Conservation (phyloP, 2,797 vertebrate species). For the Macropus fuliginosus region DNA sequence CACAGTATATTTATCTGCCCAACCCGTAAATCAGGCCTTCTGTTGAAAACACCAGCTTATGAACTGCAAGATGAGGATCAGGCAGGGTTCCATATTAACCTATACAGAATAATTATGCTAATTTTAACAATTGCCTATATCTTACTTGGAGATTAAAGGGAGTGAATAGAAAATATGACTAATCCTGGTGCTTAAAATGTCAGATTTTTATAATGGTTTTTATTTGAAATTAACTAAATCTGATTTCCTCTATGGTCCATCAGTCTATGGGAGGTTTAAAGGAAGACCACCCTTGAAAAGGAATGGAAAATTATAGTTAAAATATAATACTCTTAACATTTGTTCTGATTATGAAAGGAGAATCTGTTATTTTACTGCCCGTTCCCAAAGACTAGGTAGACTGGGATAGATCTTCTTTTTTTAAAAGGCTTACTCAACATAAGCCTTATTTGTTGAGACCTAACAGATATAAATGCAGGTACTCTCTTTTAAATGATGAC, state of each 20-base stretch:
- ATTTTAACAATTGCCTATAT: slow-evolving; percentile 23
- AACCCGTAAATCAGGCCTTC: slow-evolving; percentile 31
- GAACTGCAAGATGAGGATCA: slow-evolving; percentile 34
- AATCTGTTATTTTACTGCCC: slow-evolving; percentile 62
- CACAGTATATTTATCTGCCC: not conserved
- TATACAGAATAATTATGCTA: slow-evolving; percentile 55
- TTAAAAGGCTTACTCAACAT: slow-evolving; percentile 62
- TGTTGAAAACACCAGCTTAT: slow-evolving; percentile 45
- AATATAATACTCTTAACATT: slow-evolving; percentile 42
- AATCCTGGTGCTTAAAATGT: slow-evolving; percentile 57
- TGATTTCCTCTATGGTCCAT: slow-evolving; percentile 44
- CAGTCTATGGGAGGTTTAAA: slow-evolving; percentile 60
- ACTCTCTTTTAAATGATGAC: slow-evolving; percentile 59
- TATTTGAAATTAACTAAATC: slow-evolving; percentile 62
- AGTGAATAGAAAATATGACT: slow-evolving; percentile 67
- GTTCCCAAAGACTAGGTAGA: slow-evolving; percentile 59
- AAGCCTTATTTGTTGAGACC: slow-evolving; percentile 59
- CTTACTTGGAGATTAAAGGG: slow-evolving; percentile 55
- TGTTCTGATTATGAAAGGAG: slow-evolving; percentile 59
- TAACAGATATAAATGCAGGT: slow-evolving; percentile 43
- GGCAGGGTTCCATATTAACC: slow-evolving; percentile 45
- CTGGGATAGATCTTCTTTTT: slow-evolving; percentile 63
- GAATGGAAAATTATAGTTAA: slow-evolving; percentile 62
- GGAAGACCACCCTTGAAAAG: slow-evolving; percentile 63
- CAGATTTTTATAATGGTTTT: slow-evolving; percentile 57